A percentile compares a stretch with the other conserved stretches of the same genome.
Conservation (phyloP, 2,113 vertebrate species). For the Muntiacus reevesi region DNA sequence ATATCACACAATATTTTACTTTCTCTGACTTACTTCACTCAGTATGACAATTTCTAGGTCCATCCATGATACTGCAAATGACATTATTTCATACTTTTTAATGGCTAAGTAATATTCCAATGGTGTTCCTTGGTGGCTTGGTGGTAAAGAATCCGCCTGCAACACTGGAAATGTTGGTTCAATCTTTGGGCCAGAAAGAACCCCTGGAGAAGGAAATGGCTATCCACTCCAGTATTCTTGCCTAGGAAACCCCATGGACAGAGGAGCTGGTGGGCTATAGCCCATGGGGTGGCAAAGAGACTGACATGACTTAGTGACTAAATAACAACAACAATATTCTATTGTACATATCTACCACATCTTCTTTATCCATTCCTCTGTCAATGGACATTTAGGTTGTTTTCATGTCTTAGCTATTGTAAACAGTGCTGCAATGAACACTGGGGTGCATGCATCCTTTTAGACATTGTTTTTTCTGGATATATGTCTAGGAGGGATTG, state of each 20-base stretch:
- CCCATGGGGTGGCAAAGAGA: neutral
- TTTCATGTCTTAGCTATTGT: neutral
- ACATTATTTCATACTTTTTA: neutral
- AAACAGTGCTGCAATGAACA: neutral
- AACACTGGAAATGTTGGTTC: fast-evolving
- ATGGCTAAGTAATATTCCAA: neutral
- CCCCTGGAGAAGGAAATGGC: neutral
- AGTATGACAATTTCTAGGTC: neutral
- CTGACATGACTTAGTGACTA: neutral
- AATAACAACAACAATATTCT: neutral
- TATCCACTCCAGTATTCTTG: neutral
- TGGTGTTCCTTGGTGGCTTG: neutral
- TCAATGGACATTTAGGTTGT: neutral
- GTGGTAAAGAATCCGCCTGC: neutral
- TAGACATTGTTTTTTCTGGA: neutral
- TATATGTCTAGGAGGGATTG: neutral
- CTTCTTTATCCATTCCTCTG: neutral
- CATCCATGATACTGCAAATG: neutral
- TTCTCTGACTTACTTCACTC: neutral
- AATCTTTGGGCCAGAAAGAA: neutral
- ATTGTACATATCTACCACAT: neutral
- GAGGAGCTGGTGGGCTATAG: neutral
- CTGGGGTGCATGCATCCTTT: neutral
- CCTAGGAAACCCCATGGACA: neutral
- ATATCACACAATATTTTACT: neutral